These are phyloP conservation scores for Trachurus trachurus DNA, from an alignment of 2,797 vertebrate genomes.

Conservation along the genomic window DNA sequence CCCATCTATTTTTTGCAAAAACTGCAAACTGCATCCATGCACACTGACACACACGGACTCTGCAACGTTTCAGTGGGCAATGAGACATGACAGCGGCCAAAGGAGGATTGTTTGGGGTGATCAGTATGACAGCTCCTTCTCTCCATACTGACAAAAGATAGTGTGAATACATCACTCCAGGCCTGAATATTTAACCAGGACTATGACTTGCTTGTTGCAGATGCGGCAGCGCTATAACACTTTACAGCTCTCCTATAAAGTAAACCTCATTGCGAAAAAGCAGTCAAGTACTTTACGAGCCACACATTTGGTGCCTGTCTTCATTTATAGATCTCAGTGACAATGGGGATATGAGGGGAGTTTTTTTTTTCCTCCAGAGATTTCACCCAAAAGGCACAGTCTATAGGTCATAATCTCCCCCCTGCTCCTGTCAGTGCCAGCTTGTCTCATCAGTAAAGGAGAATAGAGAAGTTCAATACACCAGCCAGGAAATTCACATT, in stretches of 20 bases:
- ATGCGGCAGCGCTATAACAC: background rate
- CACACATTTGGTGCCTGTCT: conserved; percentile 5
- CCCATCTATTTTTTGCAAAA: conserved; percentile 52
- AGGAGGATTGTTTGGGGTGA: conserved; percentile 54
- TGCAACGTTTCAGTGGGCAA: conserved; percentile 37
- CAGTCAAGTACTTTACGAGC: conserved; percentile 15
- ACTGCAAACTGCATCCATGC: conserved; percentile 9
- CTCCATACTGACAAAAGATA: conserved; percentile 33
- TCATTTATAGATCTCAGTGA: conserved; percentile 28
- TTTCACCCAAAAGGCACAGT: conserved; percentile 27
- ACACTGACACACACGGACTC: conserved; percentile 23
- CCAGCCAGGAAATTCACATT: conserved; percentile 38
- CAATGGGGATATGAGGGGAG: background rate
- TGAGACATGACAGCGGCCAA: conserved; percentile 68
- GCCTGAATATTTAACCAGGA: conserved; percentile 46
- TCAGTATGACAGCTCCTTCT: conserved; percentile 53
- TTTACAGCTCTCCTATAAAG: conserved; percentile 32
- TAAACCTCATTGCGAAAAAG: conserved; percentile 30
- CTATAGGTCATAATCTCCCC: conserved; percentile 52
- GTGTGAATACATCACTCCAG: conserved; percentile 35
- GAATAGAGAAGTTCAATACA: conserved; percentile 43
- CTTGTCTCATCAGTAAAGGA: conserved; percentile 51
- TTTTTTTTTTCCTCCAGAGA: background rate
- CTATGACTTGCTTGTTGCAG: conserved; percentile 19
- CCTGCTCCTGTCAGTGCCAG: conserved; percentile 53